These are phyloP conservation scores for Aurelia aurita complex sp. Pacific DNA, from an alignment of 30 jellyfish, hydroid and myxozoan genomes.

Conservation along the genomic window DNA sequence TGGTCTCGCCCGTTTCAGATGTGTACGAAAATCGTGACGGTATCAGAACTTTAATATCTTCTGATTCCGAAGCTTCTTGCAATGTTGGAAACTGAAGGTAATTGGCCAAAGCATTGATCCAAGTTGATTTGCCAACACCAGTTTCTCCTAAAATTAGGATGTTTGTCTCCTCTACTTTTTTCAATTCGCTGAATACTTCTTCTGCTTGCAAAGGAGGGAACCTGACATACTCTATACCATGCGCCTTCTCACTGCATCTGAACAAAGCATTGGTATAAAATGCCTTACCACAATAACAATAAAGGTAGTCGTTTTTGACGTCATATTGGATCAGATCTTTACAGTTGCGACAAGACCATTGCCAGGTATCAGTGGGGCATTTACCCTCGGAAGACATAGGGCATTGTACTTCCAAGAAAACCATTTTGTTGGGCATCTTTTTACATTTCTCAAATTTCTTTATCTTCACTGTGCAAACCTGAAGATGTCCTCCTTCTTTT, in stretches of 20 bases:
- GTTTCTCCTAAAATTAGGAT: constrained; percentile 58
- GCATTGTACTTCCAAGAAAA: constrained; percentile 43
- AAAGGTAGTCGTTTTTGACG: constrained; percentile 11
- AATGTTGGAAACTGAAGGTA: constrained; percentile 31
- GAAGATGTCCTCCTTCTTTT: constrained; percentile 49
- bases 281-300: constrained; percentile 56
- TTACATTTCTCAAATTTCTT: background rate
- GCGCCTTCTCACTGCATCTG: constrained; percentile 49
- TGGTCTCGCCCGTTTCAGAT: constrained; percentile 6
- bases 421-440: constrained; percentile 33
- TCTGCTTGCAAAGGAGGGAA: background rate
- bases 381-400: constrained; percentile 38
- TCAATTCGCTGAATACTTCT: constrained; percentile 17
- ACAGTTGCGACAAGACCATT: constrained; percentile 53
- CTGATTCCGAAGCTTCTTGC: constrained; percentile 23
- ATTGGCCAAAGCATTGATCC: constrained; percentile 69
- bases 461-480: constrained; percentile 13
- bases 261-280: constrained; percentile 7
- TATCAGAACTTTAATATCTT: constrained; percentile 45
- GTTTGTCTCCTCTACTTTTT: constrained; percentile 40
- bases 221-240: constrained; percentile 31
- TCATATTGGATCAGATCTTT: constrained; percentile 49
- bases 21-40: constrained; percentile 17
- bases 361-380: constrained; percentile 23
- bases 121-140: constrained; percentile 67